Evolutionary conservation across 2,797 vertebrate genomes (phyloP).

Genomic region (Sorex maritimensis): DNA sequence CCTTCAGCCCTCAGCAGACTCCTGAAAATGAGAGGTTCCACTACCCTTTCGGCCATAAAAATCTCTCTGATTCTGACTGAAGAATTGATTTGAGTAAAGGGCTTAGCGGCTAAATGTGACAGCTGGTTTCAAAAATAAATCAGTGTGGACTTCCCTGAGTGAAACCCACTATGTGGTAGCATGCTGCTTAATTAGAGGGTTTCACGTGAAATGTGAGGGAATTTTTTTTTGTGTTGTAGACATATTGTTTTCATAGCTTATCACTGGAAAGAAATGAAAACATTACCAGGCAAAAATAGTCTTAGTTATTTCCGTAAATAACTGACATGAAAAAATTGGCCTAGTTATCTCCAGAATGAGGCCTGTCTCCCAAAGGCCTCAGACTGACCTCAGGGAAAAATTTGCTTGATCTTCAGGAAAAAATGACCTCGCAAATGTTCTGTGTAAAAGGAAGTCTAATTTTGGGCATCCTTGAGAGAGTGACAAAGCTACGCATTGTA

Average conservation of each 20-base stretch:
- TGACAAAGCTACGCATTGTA: background rate
- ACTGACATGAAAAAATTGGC: constrained; percentile 47
- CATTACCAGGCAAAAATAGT: background rate
- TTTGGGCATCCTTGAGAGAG: background rate
- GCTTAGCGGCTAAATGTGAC: background rate
- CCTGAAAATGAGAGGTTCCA: background rate
- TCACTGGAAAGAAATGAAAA: constrained; percentile 15
- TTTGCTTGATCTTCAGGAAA: background rate
- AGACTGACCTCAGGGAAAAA: constrained; percentile 52
- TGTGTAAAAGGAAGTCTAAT: background rate
- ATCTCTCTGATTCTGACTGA: background rate
- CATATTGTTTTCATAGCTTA: background rate
- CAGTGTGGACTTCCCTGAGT: background rate
- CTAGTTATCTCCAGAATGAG: constrained; percentile 71
- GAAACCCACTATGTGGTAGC: background rate
- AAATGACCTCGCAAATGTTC: background rate
- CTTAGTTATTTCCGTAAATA: constrained; percentile 55
- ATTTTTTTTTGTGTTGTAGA: background rate
- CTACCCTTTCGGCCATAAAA: too few relatives aligned
- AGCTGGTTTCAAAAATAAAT: constrained; percentile 28
- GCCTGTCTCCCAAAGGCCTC: constrained; percentile 32
- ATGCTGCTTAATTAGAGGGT: background rate
- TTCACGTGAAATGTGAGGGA: background rate
- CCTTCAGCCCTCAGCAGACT: background rate
- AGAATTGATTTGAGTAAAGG: constrained; percentile 16